Evolutionary conservation across 2,113 vertebrate genomes (phyloP).

Genomic region (Mormyrus lacerda): DNA sequence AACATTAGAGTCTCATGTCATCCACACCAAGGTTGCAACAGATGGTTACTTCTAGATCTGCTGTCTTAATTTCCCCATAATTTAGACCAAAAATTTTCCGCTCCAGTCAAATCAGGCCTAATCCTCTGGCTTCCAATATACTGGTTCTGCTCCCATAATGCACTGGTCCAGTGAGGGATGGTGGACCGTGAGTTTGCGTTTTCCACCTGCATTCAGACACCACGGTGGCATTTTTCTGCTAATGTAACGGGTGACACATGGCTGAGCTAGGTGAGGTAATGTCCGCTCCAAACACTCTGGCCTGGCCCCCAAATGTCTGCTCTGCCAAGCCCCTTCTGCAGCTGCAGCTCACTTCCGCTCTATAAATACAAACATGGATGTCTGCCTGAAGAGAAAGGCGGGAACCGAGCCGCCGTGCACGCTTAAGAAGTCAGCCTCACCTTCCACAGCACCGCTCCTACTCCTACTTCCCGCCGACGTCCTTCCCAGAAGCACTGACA

Average conservation of each 20-base stretch:
- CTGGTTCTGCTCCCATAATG: background rate
- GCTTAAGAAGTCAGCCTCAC: slow-evolving; percentile 38
- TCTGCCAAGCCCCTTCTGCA: background rate
- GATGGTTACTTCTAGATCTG: background rate
- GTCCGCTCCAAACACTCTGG: background rate
- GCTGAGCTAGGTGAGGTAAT: background rate
- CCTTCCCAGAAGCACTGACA: background rate
- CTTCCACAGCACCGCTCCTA: slow-evolving; percentile 47
- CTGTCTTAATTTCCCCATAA: background rate
- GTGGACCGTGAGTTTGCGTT: background rate
- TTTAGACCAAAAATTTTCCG: background rate
- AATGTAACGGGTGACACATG: background rate
- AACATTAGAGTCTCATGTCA: background rate
- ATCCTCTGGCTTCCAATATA: background rate
- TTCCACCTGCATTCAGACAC: background rate
- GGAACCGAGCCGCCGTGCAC: background rate
- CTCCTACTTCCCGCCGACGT: background rate
- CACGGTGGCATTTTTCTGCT: background rate
- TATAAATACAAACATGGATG: background rate
- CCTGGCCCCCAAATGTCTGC: background rate
- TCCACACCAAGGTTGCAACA: background rate
- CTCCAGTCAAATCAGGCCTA: background rate
- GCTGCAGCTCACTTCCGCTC: background rate
- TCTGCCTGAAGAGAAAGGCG: background rate
- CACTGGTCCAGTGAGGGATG: background rate